A percentile compares a stretch with the other conserved stretches of the same genome.
phyloP scores from a whole-genome alignment of 2,113 vertebrate species.

The Aphelocoma coerulescens region DNA sequence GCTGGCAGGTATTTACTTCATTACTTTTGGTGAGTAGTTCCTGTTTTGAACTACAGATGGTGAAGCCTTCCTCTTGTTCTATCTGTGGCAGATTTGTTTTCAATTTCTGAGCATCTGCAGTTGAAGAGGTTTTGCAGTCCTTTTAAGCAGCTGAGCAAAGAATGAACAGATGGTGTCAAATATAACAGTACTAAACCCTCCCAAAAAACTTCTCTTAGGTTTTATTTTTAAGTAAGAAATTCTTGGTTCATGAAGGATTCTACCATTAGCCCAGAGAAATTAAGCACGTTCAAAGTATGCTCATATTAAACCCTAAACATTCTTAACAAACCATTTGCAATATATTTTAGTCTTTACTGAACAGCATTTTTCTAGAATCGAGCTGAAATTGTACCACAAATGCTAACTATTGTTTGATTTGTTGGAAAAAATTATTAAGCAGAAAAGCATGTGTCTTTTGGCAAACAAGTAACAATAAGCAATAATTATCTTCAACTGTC shows the following conservation, averaged over 20 bases:
- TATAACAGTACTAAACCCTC: not conserved
- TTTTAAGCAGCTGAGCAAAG: slow-evolving; percentile 55
- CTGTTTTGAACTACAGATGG: not conserved
- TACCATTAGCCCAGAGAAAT: not conserved
- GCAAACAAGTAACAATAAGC: not conserved
- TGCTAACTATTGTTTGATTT: not conserved
- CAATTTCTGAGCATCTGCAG: slow-evolving; percentile 60
- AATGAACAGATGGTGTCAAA: slow-evolving; percentile 57
- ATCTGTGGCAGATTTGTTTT: slow-evolving; percentile 56
- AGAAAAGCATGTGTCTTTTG: not conserved
- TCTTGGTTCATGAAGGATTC: not conserved
- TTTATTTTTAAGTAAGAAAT: not conserved
- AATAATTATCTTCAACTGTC: not conserved
- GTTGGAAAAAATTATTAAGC: not conserved
- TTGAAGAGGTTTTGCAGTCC: slow-evolving; percentile 32
- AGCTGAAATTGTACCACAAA: not conserved
- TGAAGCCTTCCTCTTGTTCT: slow-evolving; percentile 40
- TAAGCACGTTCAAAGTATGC: not conserved
- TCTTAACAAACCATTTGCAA: not conserved
- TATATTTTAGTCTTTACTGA: not conserved
- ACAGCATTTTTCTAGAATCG: not conserved
- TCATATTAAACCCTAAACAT: not conserved
- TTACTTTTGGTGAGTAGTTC: slow-evolving; percentile 11
- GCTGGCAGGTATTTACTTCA: slow-evolving; percentile 42
- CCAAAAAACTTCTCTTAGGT: not conserved